Evolutionary conservation across 2,888 invertebrate genomes (phyloP), one percentile per base, ranked within the genome.

Genomic region (Ophraella communa): DNA sequence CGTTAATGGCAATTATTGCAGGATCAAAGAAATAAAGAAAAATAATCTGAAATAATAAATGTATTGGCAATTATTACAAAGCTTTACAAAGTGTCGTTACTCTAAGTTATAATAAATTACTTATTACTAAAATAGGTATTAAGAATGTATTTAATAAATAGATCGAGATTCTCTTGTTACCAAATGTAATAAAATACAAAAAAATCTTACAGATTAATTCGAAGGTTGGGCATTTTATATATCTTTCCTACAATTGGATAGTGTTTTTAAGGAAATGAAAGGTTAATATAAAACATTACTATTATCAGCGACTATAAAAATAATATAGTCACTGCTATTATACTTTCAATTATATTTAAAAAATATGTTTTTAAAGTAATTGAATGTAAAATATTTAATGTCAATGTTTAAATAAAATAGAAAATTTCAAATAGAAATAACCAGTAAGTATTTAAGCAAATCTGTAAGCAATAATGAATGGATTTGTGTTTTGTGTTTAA

Each of bases 51-150:
- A 30, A 14, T 59, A 24, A 59, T 49, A 69, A 69, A 59, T 60
- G 64, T 67, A 69, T 66, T 69, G 69, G 68, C 67, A 55, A 61
- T 67, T 52, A 65, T 67, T 71, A 68, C 69, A 71, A 65, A 67
- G 67, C 71, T 65, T 53, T 68, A 64, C 14, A 52, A 47, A 59
- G 65, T 61, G 64, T 49, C 23, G 30, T 53, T 47, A 65, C 20
- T 51, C 60, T 65, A 65, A 54, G 45, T 62, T 62, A 64, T 53
- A 66, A 66, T 69, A 69, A 69, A 69, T 69, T 66, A 65, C 66
- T 65, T 68, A 68, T 23, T 23, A 23, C 57, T 57, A 64, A 68
- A 60, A 60, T 60, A 11, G 35, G 39, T 61, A 51, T 57, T 62
- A 62, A 51, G 58, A 58, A 58, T 23, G 54, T 53, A 65, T 58